Percentiles rank a stretch among this genome's conserved stretches.
Conservation (phyloP, 2,797 vertebrate species). For the Peromyscus attwateri region DNA sequence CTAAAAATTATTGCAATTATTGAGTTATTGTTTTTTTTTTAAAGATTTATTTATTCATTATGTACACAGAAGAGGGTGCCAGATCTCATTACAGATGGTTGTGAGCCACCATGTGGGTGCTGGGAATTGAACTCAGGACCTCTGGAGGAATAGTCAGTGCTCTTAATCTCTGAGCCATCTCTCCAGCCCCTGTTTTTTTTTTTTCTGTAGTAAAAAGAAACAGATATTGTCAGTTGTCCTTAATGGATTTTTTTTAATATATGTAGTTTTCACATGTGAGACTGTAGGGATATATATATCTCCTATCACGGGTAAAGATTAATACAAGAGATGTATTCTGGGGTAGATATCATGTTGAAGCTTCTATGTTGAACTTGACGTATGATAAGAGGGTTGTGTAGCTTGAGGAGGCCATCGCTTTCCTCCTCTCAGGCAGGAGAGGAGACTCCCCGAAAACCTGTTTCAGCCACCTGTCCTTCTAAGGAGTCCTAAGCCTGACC, state of each 20-base stretch:
- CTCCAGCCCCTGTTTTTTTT: too few relatives aligned
- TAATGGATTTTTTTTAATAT: neutral
- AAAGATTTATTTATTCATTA: too few relatives aligned
- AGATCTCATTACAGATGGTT: too few relatives aligned
- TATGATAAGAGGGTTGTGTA: neutral
- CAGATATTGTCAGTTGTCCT: neutral
- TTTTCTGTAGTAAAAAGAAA: neutral
- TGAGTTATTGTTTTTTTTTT: too few relatives aligned
- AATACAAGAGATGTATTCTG: neutral
- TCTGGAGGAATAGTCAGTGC: too few relatives aligned
- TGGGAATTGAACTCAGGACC: too few relatives aligned
- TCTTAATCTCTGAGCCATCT: too few relatives aligned
- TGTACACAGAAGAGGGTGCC: too few relatives aligned
- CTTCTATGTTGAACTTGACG: neutral
- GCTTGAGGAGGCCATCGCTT: neutral
- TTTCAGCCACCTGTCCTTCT: neutral
- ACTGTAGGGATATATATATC: neutral
- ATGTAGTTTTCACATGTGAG: slow-evolving; percentile 28
- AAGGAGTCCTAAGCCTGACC: neutral
- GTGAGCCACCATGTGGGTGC: too few relatives aligned
- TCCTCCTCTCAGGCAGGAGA: neutral
- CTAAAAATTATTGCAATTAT: neutral
- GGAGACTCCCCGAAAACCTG: neutral
- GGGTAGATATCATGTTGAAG: neutral
- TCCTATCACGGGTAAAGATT: neutral